These are phyloP conservation scores for Epinephelus awoara DNA, from an alignment of 2,797 vertebrate species.

Conservation along the genomic window DNA sequence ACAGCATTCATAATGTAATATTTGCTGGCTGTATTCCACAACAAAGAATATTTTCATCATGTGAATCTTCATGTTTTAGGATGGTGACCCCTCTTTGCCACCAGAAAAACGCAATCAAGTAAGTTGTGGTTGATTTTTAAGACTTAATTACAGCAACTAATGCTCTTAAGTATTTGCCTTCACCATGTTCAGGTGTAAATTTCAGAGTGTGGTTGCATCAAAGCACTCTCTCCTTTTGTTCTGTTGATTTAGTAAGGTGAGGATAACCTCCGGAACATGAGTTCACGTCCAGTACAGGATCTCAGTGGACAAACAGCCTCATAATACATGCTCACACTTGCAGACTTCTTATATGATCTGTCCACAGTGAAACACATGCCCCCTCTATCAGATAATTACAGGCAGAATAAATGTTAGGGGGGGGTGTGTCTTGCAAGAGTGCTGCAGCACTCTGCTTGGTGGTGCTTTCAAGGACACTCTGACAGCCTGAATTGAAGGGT, in stretches of 20 bases:
- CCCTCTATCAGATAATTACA: not conserved
- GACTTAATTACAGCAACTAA: not conserved
- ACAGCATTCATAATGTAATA: not conserved
- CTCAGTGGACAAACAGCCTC: not conserved
- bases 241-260: not conserved
- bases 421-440: not conserved
- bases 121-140: conserved; percentile 46
- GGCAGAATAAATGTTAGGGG: not conserved
- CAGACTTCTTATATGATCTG: not conserved
- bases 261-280: not conserved
- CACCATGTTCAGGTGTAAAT: not conserved
- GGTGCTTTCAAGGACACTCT: conserved; percentile 1
- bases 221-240: not conserved
- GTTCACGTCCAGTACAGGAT: not conserved
- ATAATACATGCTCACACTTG: not conserved
- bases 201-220: not conserved
- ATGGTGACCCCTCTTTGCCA: conserved; percentile 93
- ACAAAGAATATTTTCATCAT: not conserved
- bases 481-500: not conserved
- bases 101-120: conserved; percentile 98
- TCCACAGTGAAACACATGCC: not conserved
- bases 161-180: not conserved
- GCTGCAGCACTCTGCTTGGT: not conserved
- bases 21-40: not conserved
- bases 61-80: conserved; percentile 80